phyloP scores from a whole-genome alignment of 1,140 invertebrate species.

The Argopecten irradians region DNA sequence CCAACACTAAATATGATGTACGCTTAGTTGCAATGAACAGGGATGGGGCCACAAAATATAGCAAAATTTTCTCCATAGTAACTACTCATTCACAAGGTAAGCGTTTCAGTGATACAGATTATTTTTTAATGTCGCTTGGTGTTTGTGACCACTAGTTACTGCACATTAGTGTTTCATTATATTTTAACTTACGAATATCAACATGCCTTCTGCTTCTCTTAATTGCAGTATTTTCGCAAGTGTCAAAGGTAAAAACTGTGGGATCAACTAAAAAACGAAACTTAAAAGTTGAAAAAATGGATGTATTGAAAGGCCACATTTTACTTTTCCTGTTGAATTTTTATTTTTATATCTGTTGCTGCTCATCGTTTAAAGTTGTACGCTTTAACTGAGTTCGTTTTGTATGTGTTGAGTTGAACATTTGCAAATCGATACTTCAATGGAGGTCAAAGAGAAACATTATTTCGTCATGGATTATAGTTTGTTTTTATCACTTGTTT shows the following conservation, averaged over 20 bases:
- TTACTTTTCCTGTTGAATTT: too few relatives aligned
- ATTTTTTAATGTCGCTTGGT: not conserved
- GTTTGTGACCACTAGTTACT: not conserved
- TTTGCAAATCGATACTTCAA: too few relatives aligned
- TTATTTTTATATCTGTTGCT: not conserved
- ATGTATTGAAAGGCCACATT: not conserved
- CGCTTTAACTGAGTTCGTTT: too few relatives aligned
- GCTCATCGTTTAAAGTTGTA: not conserved
- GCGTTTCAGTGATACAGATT: not conserved
- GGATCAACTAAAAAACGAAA: too few relatives aligned
- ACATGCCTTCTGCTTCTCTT: not conserved
- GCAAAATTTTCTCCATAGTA: constrained; percentile 22
- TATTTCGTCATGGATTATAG: too few relatives aligned
- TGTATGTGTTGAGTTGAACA: too few relatives aligned
- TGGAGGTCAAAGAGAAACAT: too few relatives aligned
- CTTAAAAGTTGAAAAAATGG: too few relatives aligned
- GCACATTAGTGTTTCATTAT: not conserved
- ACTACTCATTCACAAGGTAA: not conserved
- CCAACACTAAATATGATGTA: not conserved
- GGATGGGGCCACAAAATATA: constrained; percentile 5
- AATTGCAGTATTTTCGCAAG: not conserved
- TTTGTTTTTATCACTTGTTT: too few relatives aligned
- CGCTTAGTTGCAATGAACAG: constrained; percentile 15
- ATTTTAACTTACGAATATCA: not conserved
- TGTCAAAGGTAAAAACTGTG: too few relatives aligned